These are phyloP conservation scores for Paragorgia papillata DNA, from an alignment of 92 coral and sea anemone genomes.

Conservation along the genomic window DNA sequence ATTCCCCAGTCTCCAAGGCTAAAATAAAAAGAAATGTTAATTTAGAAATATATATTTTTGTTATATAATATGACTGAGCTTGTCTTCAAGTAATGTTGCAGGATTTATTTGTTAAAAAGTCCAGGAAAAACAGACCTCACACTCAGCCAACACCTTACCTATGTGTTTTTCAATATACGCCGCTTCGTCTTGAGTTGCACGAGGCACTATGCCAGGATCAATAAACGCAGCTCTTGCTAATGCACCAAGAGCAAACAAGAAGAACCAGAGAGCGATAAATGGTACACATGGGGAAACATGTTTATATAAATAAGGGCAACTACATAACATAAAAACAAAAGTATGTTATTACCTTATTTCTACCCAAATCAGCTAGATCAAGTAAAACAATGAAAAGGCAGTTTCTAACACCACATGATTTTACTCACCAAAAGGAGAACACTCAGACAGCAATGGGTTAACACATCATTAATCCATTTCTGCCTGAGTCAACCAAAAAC, in stretches of 20 bases:
- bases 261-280: slow-evolving; percentile 91
- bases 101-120: too few relatives aligned
- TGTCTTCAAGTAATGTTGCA: too few relatives aligned
- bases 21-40: not conserved
- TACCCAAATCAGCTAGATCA: too few relatives aligned
- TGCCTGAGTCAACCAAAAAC: too few relatives aligned
- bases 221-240: slow-evolving; percentile 89
- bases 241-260: slow-evolving; percentile 85
- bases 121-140: too few relatives aligned
- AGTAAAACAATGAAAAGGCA: too few relatives aligned
- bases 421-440: too few relatives aligned
- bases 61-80: too few relatives aligned
- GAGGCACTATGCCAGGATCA: slow-evolving; percentile 95
- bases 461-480: too few relatives aligned
- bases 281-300: slow-evolving; percentile 81
- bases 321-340: slow-evolving; percentile 40
- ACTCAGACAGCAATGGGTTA: too few relatives aligned
- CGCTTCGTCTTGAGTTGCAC: slow-evolving; percentile 88
- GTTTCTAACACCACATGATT: too few relatives aligned
- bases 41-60: too few relatives aligned
- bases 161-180: slow-evolving; percentile 87
- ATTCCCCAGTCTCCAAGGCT: slow-evolving; percentile 48
- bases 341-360: not conserved
- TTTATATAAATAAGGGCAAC: slow-evolving; percentile 69
- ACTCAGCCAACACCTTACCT: slow-evolving; percentile 71